Conservation (phyloP, 2,888 invertebrate genomes). For the Tachina fera region DNA sequence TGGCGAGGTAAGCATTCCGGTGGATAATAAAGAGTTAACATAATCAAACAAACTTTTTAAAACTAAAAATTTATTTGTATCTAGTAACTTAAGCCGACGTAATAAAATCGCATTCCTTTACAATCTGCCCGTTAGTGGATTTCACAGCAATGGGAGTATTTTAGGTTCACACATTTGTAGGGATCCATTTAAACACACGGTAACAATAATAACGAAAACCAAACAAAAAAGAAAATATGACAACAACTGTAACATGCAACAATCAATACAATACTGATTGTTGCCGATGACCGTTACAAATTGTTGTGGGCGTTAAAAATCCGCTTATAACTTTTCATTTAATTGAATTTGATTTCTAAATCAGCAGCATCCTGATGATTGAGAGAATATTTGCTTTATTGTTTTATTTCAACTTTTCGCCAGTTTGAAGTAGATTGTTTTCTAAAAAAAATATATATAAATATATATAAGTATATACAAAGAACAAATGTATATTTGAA, state of each 20-base stretch:
- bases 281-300: constrained; percentile 80
- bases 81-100: no score
- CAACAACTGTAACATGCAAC: constrained; percentile 14
- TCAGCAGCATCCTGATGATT: constrained; percentile 60
- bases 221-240: neutral
- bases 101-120: constrained; percentile 17
- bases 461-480: neutral
- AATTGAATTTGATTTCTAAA: constrained; percentile 65
- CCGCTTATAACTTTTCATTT: constrained; percentile 78
- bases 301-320: constrained; percentile 83
- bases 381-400: constrained; percentile 39
- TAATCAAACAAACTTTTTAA: neutral
- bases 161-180: constrained; percentile 58
- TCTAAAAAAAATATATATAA: neutral
- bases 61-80: no score
- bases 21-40: no score
- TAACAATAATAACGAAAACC: constrained; percentile 30
- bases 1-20: no score
- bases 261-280: constrained; percentile 69
- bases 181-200: constrained; percentile 34
- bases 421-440: constrained; percentile 22
- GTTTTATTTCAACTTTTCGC: constrained; percentile 11
- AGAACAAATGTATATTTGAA: constrained; percentile 70
- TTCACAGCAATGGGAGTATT: constrained; percentile 3
- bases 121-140: neutral